Evolutionary conservation across 2,113 vertebrate genomes (phyloP), one percentile per base, ranked within the genome.

Genomic region (Hoplias malabaricus): DNA sequence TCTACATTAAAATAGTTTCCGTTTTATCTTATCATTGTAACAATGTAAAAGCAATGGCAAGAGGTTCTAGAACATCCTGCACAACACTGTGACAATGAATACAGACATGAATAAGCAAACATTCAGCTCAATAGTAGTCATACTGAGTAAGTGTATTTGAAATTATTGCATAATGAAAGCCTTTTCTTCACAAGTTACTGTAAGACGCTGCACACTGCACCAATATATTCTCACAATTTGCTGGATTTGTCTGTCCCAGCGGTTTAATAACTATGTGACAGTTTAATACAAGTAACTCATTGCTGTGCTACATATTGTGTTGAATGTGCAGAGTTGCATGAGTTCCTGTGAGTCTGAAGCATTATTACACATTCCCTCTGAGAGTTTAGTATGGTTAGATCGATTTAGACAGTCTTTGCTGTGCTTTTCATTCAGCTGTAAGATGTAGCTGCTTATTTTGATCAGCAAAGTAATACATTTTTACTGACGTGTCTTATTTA

Each of bases 221-320:
- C 50, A 11, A 31, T 1, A 36, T 73, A 8, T 50, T 50, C 54
- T 43, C 70, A 31, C 25, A 31, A 40, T 73, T 59, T 59, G 29
- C 3, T 34, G 31, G 5, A n/a, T 63, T 36, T 36, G 11, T 21
- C 33, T n/a, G n/a, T 66, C 31, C 43, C 43, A 29, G 11, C 12
- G 19, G 43, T 66, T 62, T 75, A 38, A 75, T 75, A 75, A 75
- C 62, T 16, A 25, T 27, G 21, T 75, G 73, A 75, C 21, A 53
- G 5, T 65, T 75, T 66, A 53, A 75, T 66, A 40, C 29, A 14
- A 63, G 42, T 57, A 40, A 21, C 25, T 63, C 42, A 50, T 19
- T 48, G 72, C 42, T 46, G 3, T 42, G 34, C n/a, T 63, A 36
- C 48, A 27, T 53, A 38, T 31, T 50, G 19, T 36, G 31, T 5